Base-by-base conservation (phyloP, 2,797 vertebrate species). In the Ctenopoma kingsleyae region DNA sequence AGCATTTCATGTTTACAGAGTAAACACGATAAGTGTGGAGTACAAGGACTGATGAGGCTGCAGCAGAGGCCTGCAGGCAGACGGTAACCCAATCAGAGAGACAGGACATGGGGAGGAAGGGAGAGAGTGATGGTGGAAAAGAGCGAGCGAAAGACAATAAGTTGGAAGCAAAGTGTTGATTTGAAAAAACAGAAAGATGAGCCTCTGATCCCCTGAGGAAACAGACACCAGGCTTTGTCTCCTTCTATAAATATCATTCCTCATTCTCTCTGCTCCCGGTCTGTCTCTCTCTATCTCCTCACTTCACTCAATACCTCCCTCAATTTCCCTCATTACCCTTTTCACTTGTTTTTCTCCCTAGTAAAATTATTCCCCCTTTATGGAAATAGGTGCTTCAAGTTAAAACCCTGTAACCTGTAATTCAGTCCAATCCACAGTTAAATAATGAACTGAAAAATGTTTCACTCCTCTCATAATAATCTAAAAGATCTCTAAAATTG, bases 221-320 rank as follows among this genome's bases (percentile, higher is more conserved):
- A 88, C 82, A 81, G 82, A 88, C 85, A 85, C 78, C 71, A 83
- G 86, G 85, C 92, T 93, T 94, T 94, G 91, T 94, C 87, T 90
- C 85, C 32, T 56, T 82, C 92, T 94, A 94, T 92, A 92, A 93
- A 93, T 94, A 93, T 59, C 84, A 60, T 75, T 56, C 52, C 71
- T 78, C 79, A 47, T 60, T 59, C 77, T 73, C 67, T 35, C 46
- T 63, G 46, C 54, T 32, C 23, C 66, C 43, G 60, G 9, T 55
- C 54, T 46, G 67, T 25, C 36, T 0, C 32, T 65, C 54, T 63
- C 57, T 54, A 48, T 36, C 16, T 56, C 32, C 62, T 25, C 22
- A 30, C 58, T 40, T 30, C 11, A 16, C 20, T 35, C 49, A 46
- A 35, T 35, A 11, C 27, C 27, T 30, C 27, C 27, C 27, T 30